A percentile compares a stretch with the other conserved stretches of the same genome.
Conservation (phyloP, 2,888 invertebrate genomes). For the Brenthis hecate region DNA sequence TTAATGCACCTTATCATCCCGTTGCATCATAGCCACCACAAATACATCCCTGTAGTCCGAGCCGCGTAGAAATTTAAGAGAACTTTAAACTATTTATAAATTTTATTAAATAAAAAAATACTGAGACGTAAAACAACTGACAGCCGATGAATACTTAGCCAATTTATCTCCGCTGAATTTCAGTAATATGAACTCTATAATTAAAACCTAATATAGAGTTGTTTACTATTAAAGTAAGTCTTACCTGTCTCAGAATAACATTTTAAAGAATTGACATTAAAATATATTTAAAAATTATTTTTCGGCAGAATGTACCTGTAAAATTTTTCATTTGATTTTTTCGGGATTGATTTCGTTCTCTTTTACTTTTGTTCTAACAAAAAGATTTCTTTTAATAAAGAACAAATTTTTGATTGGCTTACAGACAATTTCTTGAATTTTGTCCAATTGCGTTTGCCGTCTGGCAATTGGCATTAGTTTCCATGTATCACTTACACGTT, state of each 20-base stretch:
- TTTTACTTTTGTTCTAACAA: conserved; percentile 41
- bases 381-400: neutral
- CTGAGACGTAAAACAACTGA: conserved; percentile 79
- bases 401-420: conserved; percentile 30
- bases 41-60: conserved; percentile 64
- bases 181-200: conserved; percentile 32
- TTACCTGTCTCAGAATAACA: conserved; percentile 67
- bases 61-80: conserved; percentile 63
- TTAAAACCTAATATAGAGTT: conserved; percentile 11
- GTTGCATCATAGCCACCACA: conserved; percentile 76
- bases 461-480: neutral
- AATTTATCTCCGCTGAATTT: conserved; percentile 48
- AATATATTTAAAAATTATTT: conserved; percentile 44
- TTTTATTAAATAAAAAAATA: conserved; percentile 49
- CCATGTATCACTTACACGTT: neutral
- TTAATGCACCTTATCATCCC: conserved; percentile 77
- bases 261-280: conserved; percentile 53
- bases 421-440: neutral
- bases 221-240: conserved; percentile 33
- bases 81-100: conserved; percentile 37
- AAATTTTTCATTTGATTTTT: conserved; percentile 59
- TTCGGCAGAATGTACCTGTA: conserved; percentile 59
- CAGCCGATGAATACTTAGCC: conserved; percentile 64
- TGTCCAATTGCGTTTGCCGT: conserved; percentile 23
- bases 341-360: conserved; percentile 63